Evolutionary conservation across 2,888 invertebrate species (phyloP).

Genomic region (Neoscelio sp.): DNA sequence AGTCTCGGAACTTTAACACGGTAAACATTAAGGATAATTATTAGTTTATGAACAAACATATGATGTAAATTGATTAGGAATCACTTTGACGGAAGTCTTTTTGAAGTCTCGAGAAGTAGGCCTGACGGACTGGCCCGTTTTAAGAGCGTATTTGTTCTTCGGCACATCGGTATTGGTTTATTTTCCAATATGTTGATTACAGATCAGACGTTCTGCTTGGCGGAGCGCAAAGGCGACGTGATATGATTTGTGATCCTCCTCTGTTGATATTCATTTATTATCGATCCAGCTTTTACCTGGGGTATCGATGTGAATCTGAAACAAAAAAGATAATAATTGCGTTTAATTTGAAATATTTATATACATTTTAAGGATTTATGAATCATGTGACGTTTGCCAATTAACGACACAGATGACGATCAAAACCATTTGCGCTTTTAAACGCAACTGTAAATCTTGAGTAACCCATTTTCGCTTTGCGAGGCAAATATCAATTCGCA

Average conservation of each 20-base stretch:
- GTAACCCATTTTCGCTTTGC: conserved; percentile 4
- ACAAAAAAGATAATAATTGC: too few species aligned
- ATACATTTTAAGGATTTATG: too few species aligned
- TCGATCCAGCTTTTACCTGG: too few species aligned
- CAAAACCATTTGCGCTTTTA: conserved; percentile 1
- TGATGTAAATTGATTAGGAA: too few species aligned
- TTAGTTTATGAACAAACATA: conserved; percentile 3
- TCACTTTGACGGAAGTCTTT: too few species aligned
- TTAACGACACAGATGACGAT: conserved; percentile 9
- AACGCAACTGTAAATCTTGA: conserved; percentile 6
- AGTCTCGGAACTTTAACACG: too few species aligned
- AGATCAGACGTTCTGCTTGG: conserved; percentile 15
- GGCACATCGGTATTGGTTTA: neutral
- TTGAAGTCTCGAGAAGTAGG: too few species aligned
- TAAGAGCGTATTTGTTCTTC: too few species aligned
- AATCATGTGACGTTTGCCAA: too few species aligned
- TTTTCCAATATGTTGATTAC: conserved; percentile 13
- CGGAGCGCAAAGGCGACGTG: neutral
- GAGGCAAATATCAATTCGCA: conserved; percentile 10
- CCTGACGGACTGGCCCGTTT: too few species aligned
- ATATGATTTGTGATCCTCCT: conserved; percentile 4
- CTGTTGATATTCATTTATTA: conserved; percentile 8
- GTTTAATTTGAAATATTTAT: too few species aligned
- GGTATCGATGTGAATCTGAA: too few species aligned
- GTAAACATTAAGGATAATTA: neutral